Base-by-base conservation (phyloP, 2,113 vertebrate species). In the Microtus pennsylvanicus region DNA sequence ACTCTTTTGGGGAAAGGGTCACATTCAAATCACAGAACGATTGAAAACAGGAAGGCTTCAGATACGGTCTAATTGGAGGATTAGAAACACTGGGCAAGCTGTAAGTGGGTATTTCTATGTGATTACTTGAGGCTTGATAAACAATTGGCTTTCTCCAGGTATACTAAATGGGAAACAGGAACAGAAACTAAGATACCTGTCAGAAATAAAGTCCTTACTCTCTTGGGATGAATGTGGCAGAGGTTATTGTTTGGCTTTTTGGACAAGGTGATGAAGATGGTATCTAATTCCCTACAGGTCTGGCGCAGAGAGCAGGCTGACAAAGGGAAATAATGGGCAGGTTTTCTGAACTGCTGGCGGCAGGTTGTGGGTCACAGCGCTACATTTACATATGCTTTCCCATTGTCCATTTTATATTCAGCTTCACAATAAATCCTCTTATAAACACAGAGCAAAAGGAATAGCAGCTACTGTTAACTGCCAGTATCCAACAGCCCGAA, bases 391-490 rank as follows among this genome's bases (percentile, higher is more conserved):
- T 69, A 38, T 28, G 26, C 6, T n/a, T 78, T 50, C 5, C 67
- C 28, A 24, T 21, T 58, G 21, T 50, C 45, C 35, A 30, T 35
- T 63, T 21, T 42, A 33, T 35, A 6, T 58, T 92, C n/a, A 24
- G 42, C 70, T 65, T 93, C 35, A 82, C 65, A 90, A 35, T 35
- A 42, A 21, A 88, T 12, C 89, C 3, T n/a, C n/a, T 86, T 77
- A 1, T 90, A 86, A 87, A 91, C n/a, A 11, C 33, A 26, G 4
- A 78, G 35, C 45, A 35, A 94, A 90, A 72, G 69, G 75, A 80
- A 30, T 47, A 16, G 13, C 65, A 45, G n/a, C 67, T 70, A 35
- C 14, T 63, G 42, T 35, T 77, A 77, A 61, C 26, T 70, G 69
- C 17, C 42, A n/a, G 75, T n/a, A 67, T 35, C 30, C 58, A 50